Conservation (phyloP, 1,140 invertebrate species). For the Bombus ignitus region DNA sequence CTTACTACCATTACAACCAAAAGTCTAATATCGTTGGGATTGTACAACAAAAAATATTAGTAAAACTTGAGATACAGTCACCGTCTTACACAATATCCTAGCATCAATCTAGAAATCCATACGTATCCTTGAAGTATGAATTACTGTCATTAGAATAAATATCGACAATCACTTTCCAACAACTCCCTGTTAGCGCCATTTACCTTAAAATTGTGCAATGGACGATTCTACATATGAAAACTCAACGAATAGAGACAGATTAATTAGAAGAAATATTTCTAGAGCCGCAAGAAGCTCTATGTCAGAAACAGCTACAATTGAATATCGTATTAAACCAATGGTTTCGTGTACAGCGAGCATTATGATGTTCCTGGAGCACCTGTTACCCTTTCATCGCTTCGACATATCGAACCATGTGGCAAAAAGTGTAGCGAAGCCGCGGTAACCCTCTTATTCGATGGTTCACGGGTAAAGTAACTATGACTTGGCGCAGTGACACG, state of each 20-base stretch:
- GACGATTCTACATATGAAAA: too few species aligned
- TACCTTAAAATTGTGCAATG: too few species aligned
- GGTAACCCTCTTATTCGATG: too few species aligned
- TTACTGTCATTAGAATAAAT: too few species aligned
- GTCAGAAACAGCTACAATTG: neutral
- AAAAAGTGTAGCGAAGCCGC: neutral
- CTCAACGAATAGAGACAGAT: too few species aligned
- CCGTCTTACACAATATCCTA: neutral
- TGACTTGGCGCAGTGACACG: conserved; percentile 45
- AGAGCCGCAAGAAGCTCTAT: neutral
- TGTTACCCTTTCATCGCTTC: neutral
- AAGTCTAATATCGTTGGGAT: neutral
- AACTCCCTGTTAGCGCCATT: too few species aligned
- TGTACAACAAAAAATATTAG: neutral
- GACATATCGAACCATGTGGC: neutral
- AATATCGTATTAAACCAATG: neutral
- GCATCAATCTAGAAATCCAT: too few species aligned
- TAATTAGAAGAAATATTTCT: neutral
- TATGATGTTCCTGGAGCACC: neutral
- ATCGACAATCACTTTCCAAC: too few species aligned
- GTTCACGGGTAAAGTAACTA: conserved; percentile 23
- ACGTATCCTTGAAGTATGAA: too few species aligned
- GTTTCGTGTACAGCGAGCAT: neutral
- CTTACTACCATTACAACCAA: neutral
- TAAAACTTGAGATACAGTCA: neutral